Evolutionary conservation across 1,140 invertebrate species (phyloP).

Genomic region (Bicyclus anynana): DNA sequence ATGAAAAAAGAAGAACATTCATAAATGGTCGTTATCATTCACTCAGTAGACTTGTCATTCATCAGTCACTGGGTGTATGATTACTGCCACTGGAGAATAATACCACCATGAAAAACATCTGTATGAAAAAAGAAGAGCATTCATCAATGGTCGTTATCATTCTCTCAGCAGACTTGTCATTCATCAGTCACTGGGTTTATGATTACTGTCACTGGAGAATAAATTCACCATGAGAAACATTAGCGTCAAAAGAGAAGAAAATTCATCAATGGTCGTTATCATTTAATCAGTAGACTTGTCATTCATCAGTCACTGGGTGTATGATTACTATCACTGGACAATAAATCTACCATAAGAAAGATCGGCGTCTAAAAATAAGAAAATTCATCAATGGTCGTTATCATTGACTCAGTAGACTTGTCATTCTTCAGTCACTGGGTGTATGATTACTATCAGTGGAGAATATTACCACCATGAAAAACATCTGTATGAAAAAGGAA

Average conservation of each 20-base stretch:
- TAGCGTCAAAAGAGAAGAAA: neutral
- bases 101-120: neutral
- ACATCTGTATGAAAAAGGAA: slow-evolving; percentile 1
- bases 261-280: slow-evolving; percentile 1
- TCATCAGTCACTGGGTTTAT: slow-evolving; percentile 37
- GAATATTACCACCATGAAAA: neutral
- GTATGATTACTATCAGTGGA: slow-evolving; percentile 10
- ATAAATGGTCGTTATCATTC: slow-evolving; percentile 7
- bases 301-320: slow-evolving; percentile 34
- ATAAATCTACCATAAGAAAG: neutral
- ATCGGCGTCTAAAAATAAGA: neutral
- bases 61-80: slow-evolving; percentile 39
- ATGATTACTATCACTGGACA: slow-evolving; percentile 19
- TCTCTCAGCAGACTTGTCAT: slow-evolving; percentile 22
- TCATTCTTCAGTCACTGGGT: slow-evolving; percentile 19
- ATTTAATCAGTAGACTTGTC: slow-evolving; percentile 24
- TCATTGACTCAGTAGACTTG: slow-evolving; percentile 20
- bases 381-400: neutral
- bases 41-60: slow-evolving; percentile 22
- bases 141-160: slow-evolving; percentile 6
- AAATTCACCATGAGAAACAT: neutral
- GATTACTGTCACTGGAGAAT: slow-evolving; percentile 14
- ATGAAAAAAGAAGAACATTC: neutral
- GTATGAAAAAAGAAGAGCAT: neutral
- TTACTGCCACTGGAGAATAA: slow-evolving; percentile 9